A percentile compares a stretch with the other conserved stretches of the same genome.
Evolutionary conservation across 1,140 invertebrate genomes (phyloP).

Genomic region (Linepithema humile): DNA sequence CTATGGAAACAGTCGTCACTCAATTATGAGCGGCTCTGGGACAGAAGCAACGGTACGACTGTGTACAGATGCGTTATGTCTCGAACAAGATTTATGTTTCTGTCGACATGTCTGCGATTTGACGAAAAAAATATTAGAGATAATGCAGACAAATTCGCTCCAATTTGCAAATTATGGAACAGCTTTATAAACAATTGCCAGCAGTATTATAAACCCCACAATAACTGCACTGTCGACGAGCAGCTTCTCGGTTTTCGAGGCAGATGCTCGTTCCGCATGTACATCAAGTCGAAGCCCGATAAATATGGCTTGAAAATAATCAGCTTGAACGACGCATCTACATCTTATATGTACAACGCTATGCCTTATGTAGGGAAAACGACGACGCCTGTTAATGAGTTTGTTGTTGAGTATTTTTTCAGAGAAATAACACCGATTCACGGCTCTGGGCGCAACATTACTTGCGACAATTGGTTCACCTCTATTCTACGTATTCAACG

Average conservation of each 20-base stretch:
- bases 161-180: neutral
- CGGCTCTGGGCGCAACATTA: neutral
- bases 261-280: neutral
- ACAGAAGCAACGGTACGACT: neutral
- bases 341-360: neutral
- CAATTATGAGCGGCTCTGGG: neutral
- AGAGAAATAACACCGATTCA: neutral
- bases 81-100: neutral
- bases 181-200: neutral
- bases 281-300: neutral
- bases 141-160: neutral
- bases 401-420: neutral
- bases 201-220: neutral
- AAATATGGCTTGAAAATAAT: neutral
- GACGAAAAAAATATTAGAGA: neutral
- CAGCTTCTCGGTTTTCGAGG: neutral
- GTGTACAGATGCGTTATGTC: neutral
- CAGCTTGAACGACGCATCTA: neutral
- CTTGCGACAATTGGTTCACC: neutral
- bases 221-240: neutral
- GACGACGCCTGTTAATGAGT: neutral
- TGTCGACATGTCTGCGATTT: neutral
- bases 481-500: neutral
- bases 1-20: neutral
- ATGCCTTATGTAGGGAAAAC: neutral